These are phyloP conservation scores for Callocephalon fimbriatum DNA, from an alignment of 2,113 vertebrate genomes.

Conservation along the genomic window DNA sequence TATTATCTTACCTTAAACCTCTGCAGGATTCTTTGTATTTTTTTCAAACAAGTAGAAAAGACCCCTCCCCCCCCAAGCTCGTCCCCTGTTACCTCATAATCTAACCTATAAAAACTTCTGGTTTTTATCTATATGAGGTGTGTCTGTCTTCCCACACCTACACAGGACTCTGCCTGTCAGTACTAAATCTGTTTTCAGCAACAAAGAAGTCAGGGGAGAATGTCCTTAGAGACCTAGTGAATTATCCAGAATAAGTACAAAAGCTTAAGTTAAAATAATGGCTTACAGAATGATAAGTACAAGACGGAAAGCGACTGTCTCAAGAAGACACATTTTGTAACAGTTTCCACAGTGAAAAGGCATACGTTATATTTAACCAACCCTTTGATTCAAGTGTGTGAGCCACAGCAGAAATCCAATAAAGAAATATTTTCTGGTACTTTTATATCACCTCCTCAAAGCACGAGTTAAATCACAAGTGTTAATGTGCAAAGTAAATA, in stretches of 20 bases:
- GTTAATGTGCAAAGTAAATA: not conserved
- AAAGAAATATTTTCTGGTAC: not conserved
- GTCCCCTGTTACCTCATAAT: not conserved
- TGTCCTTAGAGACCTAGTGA: not conserved
- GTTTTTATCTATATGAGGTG: not conserved
- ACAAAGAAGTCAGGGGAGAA: not conserved
- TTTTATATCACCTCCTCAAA: not conserved
- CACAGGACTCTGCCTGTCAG: conserved; percentile 22
- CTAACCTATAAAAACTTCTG: not conserved
- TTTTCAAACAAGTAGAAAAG: not conserved
- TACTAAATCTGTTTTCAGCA: conserved; percentile 23
- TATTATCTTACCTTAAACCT: not conserved
- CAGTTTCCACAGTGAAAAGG: not conserved
- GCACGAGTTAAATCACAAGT: not conserved
- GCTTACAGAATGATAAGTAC: not conserved
- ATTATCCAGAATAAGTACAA: not conserved
- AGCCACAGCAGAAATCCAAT: not conserved
- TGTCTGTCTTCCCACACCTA: conserved; percentile 50
- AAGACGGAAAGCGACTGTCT: not conserved
- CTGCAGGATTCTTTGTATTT: not conserved
- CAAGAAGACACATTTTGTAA: not conserved
- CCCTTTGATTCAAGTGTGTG: not conserved
- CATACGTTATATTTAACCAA: not conserved
- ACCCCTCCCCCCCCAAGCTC: not conserved
- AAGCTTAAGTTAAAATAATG: conserved; percentile 19